Percentiles rank a stretch among this genome's conserved stretches.
Evolutionary conservation across 2,888 invertebrate genomes (phyloP).

Genomic region (Nemurella pictetii): DNA sequence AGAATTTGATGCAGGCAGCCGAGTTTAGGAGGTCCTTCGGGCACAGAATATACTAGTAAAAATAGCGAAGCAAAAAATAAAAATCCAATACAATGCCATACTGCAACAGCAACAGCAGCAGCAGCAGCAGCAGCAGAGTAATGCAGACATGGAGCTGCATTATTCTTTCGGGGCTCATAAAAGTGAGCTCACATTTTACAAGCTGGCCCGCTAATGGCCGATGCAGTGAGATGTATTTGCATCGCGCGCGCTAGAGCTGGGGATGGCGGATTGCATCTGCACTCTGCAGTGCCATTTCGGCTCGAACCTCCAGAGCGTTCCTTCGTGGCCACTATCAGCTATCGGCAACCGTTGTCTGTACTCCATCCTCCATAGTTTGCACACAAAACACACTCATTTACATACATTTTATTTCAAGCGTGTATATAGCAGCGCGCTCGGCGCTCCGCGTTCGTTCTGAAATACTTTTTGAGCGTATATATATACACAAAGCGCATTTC

Average conservation of each 20-base stretch:
- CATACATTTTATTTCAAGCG: background rate
- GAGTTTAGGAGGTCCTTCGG: background rate
- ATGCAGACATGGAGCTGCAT: background rate
- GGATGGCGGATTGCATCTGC: too few relatives aligned
- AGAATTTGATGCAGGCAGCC: background rate
- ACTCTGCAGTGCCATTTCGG: background rate
- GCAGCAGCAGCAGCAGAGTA: background rate
- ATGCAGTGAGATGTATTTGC: background rate
- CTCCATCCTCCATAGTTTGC: too few relatives aligned
- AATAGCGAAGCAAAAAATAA: background rate
- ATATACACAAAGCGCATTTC: too few relatives aligned
- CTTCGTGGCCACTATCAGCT: background rate
- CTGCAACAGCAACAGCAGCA: too few relatives aligned
- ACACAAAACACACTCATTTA: background rate
- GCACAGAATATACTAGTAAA: background rate
- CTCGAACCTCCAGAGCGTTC: too few relatives aligned
- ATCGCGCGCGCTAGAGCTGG: background rate
- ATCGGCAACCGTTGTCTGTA: background rate
- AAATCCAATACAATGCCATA: background rate
- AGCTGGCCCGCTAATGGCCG: background rate
- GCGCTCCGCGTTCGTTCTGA: background rate
- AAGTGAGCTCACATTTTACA: background rate
- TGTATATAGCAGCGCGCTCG: background rate
- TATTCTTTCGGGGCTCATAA: background rate
- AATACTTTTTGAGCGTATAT: too few relatives aligned